Conservation (phyloP, 1,140 invertebrate genomes). For the Drosophila auraria region DNA sequence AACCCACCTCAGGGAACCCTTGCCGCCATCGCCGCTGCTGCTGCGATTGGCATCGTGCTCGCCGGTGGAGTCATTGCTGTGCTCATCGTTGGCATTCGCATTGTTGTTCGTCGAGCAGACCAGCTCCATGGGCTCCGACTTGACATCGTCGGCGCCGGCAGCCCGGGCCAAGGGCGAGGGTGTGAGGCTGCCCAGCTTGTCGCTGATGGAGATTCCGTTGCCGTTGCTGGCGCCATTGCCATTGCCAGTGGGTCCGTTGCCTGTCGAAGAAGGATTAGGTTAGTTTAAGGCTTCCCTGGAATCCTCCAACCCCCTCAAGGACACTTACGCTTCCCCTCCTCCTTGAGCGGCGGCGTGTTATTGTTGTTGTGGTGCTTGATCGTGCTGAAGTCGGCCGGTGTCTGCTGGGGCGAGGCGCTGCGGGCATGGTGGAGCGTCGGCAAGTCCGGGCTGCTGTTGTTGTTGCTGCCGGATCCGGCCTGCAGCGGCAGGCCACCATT, state of each 20-base stretch:
- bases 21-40: conserved; percentile 81
- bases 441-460: conserved; percentile 87
- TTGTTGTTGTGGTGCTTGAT: conserved; percentile 87
- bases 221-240: conserved; percentile 85
- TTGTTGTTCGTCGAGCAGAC: conserved; percentile 90
- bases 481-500: conserved; percentile 78
- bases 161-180: conserved; percentile 87
- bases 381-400: conserved; percentile 91
- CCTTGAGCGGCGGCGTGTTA: conserved; percentile 87
- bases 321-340: conserved; percentile 80
- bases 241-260: conserved; percentile 62
- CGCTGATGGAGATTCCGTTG: conserved; percentile 79
- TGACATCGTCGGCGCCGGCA: conserved; percentile 87
- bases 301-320: no score
- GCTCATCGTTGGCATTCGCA: conserved; percentile 86
- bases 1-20: conserved; percentile 80
- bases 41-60: conserved; percentile 82
- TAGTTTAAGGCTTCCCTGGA: no score
- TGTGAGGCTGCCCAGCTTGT: conserved; percentile 85
- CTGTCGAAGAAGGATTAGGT: conserved; percentile 5
- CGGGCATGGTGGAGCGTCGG: conserved; percentile 73
- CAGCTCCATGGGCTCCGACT: conserved; percentile 92
- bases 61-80: conserved; percentile 88
- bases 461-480: conserved; percentile 85
- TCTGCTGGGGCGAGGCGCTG: conserved; percentile 86